phyloP scores from a whole-genome alignment of 2,888 invertebrate genomes.

The Acanthosepion esculentum region DNA sequence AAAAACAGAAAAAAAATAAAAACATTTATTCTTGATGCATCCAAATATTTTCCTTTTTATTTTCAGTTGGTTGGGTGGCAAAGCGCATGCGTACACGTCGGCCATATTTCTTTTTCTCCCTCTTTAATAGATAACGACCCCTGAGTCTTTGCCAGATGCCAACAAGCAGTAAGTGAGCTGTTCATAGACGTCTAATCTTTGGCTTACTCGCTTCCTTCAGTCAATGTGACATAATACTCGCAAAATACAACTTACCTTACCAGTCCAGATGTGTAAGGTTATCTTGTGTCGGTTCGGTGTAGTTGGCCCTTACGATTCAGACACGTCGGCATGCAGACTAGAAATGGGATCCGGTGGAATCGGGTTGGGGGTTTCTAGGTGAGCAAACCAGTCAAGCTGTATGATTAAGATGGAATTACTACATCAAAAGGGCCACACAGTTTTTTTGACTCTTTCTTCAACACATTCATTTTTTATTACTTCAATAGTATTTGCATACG shows the following conservation, averaged over 20 bases:
- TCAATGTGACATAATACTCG: slow-evolving; percentile 21
- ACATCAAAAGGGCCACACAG: slow-evolving; percentile 22
- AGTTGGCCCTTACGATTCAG: background rate
- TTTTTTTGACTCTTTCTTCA: background rate
- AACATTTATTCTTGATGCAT: too few relatives aligned
- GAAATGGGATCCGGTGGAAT: background rate
- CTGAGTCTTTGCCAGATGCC: background rate
- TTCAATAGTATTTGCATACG: background rate
- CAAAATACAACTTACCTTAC: slow-evolving; percentile 9
- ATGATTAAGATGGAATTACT: background rate
- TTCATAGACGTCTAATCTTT: slow-evolving; percentile 8
- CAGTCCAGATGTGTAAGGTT: slow-evolving; percentile 21
- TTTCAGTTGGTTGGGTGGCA: background rate
- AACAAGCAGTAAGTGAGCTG: background rate
- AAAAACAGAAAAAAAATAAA: too few relatives aligned
- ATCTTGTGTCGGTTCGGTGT: background rate
- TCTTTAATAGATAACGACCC: background rate
- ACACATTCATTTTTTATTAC: too few relatives aligned
- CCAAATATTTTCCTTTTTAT: too few relatives aligned
- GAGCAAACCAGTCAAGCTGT: slow-evolving; percentile 11
- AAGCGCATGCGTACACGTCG: background rate
- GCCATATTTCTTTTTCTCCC: background rate
- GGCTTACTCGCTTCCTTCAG: background rate
- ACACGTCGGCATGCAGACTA: background rate
- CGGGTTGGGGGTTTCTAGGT: background rate